Evolutionary conservation across 2,113 vertebrate species (phyloP), one percentile per base, ranked within the genome.

Genomic region (Hypocryptadius cinnamomeus): DNA sequence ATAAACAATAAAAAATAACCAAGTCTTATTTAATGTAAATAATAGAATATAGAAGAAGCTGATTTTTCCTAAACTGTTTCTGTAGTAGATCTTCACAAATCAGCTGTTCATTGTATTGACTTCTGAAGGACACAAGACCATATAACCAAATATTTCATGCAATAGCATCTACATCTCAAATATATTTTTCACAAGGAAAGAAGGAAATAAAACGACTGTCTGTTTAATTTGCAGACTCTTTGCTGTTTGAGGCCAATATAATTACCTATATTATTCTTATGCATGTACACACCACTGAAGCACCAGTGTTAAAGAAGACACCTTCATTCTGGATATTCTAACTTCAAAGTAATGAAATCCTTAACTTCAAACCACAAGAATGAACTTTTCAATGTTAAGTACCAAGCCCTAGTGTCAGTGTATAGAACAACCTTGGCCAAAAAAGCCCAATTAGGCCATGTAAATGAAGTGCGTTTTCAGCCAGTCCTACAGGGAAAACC

Each of bases 401-500:
- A 90, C 82, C 28, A 68, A 93, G 71, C 74, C 48, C 72, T 95
- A 83, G 65, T 96, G 91, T 91, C 82, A 93, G 60, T 61, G 72
- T 71, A 80, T 68, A 87, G 93, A 95, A 91, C 74, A 94, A 90
- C 94, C 92, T 94, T 92, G 82, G 81, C 93, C 88, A 94, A 95
- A 96, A 94, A 95, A 88, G 91, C 85, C 95, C 94, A 96, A 92
- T 96, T 96, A 96, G 93, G 90, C 77, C 90, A 96, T 95, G 96
- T 94, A 96, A 96, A 96, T 96, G 89, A 96, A 92, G 82, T 57
- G 72, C 4, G 0, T 91, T 96, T 95, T 96, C 92, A 92, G 72
- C 94, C 95, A 95, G 95, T 74, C 90, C 85, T 95, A 96, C 94
- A 92, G 92, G 96, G 96, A 94, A 96, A 96, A 96, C 95, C 96